Base-by-base conservation (phyloP, 2,888 invertebrate species). In the Pterobdella sp. region DNA sequence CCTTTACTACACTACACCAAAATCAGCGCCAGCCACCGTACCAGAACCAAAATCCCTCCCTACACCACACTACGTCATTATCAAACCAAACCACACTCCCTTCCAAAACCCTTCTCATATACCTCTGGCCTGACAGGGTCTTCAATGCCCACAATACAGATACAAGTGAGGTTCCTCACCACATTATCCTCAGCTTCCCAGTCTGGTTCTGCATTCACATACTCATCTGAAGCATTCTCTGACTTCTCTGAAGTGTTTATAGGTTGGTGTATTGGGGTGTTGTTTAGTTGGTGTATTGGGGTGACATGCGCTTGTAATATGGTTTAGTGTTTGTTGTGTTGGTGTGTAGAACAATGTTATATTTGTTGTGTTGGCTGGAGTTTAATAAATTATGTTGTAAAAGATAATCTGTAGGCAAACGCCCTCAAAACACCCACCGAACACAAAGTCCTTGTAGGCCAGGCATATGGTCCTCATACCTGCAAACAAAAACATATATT, bases 81-180 rank as follows among this genome's bases (percentile, higher is more conserved):
- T 3, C 26, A 67, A 36, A 0, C 1, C 10, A 14, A 36, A 31
- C 22, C 31, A 7, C 34, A 67, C 1, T 32, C 34, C 35, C 49
- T 29, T 10, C 4, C 69, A 49, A 31, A 10, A n/a, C 1, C 32
- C 26, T 29, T 1, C 34, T 56, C 4, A 31, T 66, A 60, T 52
- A 75, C 76, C 76, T 76, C 76, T 7, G 75, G 73, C 82, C 98
- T 88, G 76, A 99, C 98, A 35, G 98, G 98, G 86, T 99, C 98
- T 86, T 97, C 95, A 82, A 97, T 96, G 77, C 98, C 98, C 78
- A 96, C 94, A 77, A 98, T 92, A 82, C 93, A 93, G 77, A 99
- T 84, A 84, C 94, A 95, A 73, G 96, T 96, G 78, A 99, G 87
- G 85, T 94, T 93, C 81, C 89, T 90, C 79, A 94, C 91, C 78